These are phyloP conservation scores for Drosophila littoralis DNA, from an alignment of 1,140 invertebrate genomes.

Conservation along the genomic window DNA sequence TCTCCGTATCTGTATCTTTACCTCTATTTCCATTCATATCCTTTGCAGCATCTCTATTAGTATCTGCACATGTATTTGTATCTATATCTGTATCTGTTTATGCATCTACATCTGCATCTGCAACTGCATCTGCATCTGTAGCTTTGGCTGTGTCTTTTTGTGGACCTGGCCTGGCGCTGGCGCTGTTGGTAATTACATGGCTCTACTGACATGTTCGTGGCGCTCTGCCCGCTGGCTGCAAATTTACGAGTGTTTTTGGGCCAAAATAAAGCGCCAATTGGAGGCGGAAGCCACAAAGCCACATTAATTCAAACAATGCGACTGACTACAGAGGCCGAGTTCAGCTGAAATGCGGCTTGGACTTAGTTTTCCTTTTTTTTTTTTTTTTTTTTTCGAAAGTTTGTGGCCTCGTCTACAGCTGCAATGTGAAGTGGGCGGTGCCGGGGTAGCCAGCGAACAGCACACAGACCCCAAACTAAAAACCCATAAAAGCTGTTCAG, in stretches of 20 bases:
- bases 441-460: conserved; percentile 30
- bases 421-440: conserved; percentile 74
- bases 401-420: conserved; percentile 51
- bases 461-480: conserved; percentile 41
- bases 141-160: conserved; percentile 1
- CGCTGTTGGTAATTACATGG: conserved; percentile 75
- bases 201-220: conserved; percentile 79
- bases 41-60: too few relatives aligned
- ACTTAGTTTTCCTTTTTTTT: neutral
- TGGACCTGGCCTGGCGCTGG: conserved; percentile 56
- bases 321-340: conserved; percentile 1
- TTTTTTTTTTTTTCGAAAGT: conserved; percentile 56
- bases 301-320: conserved; percentile 75
- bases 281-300: conserved; percentile 64
- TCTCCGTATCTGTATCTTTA: neutral
- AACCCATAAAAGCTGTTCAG: conserved; percentile 80
- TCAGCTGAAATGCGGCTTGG: conserved; percentile 5
- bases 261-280: conserved; percentile 64
- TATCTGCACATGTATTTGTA: too few relatives aligned
- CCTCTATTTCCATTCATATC: too few relatives aligned
- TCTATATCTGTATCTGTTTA: neutral
- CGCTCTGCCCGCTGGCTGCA: conserved; percentile 35
- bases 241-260: conserved; percentile 43
- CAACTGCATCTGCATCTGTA: conserved; percentile 34
- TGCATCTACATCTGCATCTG: conserved; percentile 2